Base-by-base conservation (phyloP, 1,140 invertebrate genomes). In the Ceratitis capitata region DNA sequence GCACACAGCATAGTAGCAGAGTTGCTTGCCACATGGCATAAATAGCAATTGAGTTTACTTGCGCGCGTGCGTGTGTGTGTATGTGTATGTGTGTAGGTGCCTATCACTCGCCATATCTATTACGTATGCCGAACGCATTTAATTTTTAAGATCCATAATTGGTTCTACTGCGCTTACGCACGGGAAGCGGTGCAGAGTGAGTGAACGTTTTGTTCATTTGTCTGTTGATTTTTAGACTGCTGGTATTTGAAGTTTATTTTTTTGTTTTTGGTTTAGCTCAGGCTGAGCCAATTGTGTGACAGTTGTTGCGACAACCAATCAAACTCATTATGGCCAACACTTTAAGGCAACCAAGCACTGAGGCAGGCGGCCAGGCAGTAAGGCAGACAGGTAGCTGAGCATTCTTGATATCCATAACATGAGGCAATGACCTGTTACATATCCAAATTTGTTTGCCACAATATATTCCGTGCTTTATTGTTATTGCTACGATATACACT, bases 81-180 rank as follows among this genome's bases (percentile, higher is more conserved):
- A 3, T 78, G 4, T 45, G 10, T 78, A 19, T 23, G 16, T 61
- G 56, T 61, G 26, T 29, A 12, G n/a, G n/a, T 7, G n/a, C 4
- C n/a, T 35, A 32, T 83, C 69, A 23, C 7, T 47, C 19, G 51
- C 42, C 19, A 35, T 53, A 53, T 85, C 69, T 83, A 88, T 89
- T 90, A 84, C 88, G 89, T 88, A 90, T 90, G 89, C 89, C 87
- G 85, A 74, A 85, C 89, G 89, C 89, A 90, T 90, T 90, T 89
- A 89, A 88, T 90, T 90, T 90, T 90, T 90, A 90, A 90, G 90
- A 90, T 90, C 89, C 89, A 90, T 90, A 90, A 90, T 90, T 90
- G 89, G 89, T 90, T 90, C 89, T 90, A 90, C 89, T 90, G 89
- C 90, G 90, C 89, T 90, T 90, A 90, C 89, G 89, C 89, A 39